Evolutionary conservation across 2,797 vertebrate genomes (phyloP), one percentile per base, ranked within the genome.

Genomic region (Malurus splendens): DNA sequence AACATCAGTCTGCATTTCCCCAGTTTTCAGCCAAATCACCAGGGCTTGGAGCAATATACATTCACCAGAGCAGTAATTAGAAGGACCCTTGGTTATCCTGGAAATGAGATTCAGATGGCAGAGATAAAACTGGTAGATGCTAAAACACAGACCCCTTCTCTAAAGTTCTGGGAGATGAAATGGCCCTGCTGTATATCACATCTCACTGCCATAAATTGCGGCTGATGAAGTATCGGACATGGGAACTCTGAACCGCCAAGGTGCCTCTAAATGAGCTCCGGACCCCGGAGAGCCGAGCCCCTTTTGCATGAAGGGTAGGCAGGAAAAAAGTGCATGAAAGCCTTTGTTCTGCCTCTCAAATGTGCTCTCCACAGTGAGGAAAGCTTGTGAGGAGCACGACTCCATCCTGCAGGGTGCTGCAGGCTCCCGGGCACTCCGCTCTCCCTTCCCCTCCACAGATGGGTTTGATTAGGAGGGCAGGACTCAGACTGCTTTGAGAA

Each of bases 141-240:
- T 87, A 95, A 89, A 93, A 93, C 78, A 51, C 95, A 97, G 96
- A 94, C 91, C 71, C 61, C 91, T 78, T 86, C 88, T 92, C 92
- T 90, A 77, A 95, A 93, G 94, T 90, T 95, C 91, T 92, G 92
- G 87, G 89, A 96, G 96, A 95, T 36, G 91, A 96, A 96, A 93
- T 92, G 90, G 95, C 80, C 96, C 97, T 97, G 96, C 92, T 96
- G 94, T 96, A 95, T 89, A 94, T 97, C 97, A 97, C 97, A 96
- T 97, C 87, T 70, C 97, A 96, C 96, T 94, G 96, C 89, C 92
- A 87, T 97, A 95, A 97, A 96, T 95, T 96, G 92, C 96, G 94
- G 90, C 94, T 97, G 96, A 93, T 94, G 94, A 96, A 95, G 92
- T 95, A 94, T 93, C 2, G 14, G 93, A 96, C 81, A 81, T 76